phyloP scores from a whole-genome alignment of 1,140 invertebrate genomes.

The Neodiprion fabricii region DNA sequence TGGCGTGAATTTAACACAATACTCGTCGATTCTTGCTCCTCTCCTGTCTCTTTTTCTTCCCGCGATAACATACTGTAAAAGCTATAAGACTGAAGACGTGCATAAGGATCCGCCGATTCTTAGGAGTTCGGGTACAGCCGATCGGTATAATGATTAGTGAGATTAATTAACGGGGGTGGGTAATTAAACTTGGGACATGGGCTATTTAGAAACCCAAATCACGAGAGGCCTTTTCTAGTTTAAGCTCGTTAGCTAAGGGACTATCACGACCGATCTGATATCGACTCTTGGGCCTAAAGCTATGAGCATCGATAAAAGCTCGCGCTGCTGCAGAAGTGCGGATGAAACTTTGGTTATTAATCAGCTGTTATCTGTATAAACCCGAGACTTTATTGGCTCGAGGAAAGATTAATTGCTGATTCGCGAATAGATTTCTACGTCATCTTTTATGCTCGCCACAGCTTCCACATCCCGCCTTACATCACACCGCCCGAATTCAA shows the following conservation, averaged over 20 bases:
- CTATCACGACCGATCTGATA: slow-evolving; percentile 7
- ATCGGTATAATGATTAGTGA: too few species aligned
- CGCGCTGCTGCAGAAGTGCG: not conserved
- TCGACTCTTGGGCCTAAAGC: slow-evolving; percentile 4
- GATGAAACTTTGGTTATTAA: slow-evolving; percentile 3
- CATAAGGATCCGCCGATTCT: too few species aligned
- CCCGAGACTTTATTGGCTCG: slow-evolving; percentile 4
- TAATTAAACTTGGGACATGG: not conserved
- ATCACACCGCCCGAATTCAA: too few species aligned
- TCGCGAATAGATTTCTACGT: not conserved
- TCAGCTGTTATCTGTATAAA: slow-evolving; percentile 2
- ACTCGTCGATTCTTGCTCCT: too few species aligned
- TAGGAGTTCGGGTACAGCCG: too few species aligned
- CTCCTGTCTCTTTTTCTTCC: too few species aligned
- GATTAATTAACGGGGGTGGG: not conserved
- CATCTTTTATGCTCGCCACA: not conserved
- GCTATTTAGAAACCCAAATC: not conserved
- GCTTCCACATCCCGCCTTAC: too few species aligned
- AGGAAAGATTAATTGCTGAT: slow-evolving; percentile 7
- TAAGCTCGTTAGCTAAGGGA: slow-evolving; percentile 5
- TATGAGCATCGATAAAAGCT: not conserved
- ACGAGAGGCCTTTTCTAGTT: not conserved
- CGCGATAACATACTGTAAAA: too few species aligned
- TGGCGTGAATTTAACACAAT: too few species aligned
- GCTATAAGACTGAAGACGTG: too few species aligned